Evolutionary conservation across 2,888 invertebrate genomes (phyloP), one percentile per base, ranked within the genome.

Genomic region (Eulithis prunata): DNA sequence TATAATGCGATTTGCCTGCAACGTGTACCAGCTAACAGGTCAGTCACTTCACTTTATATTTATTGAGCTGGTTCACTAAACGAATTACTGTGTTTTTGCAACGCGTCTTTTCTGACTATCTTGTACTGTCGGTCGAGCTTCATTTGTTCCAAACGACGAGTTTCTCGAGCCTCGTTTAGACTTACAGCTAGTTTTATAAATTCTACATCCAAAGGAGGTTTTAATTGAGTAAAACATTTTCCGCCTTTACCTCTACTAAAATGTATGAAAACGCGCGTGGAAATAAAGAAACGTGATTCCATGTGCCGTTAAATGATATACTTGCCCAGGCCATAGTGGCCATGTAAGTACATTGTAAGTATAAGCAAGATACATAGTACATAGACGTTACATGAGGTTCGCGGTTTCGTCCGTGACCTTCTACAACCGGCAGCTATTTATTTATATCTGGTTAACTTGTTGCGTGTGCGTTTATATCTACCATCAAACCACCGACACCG

Each of bases 391-490:
- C 47, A 54, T 21, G 4, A 57, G 49, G 11, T 6, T 4, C 4
- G 41, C 38, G 41, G 21, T n/a, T 62, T 51, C 10, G 62, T 43
- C 59, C 68, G 56, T 62, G 64, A 65, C 62, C 60, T 64, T 63
- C 49, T 41, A 13, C 38, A 47, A 54, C 38, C 38, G 53, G 28
- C 51, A 58, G 55, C 47, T 63, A 71, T 59, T 65, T 62, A 57
- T 56, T 65, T 62, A 57, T 56, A 64, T 53, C 52, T 10, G 57
- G 53, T 38, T 60, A 55, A 79, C 77, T 76, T 78, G 78, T 78
- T 79, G 77, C 70, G 75, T 59, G 64, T 38, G 51, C 60, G 59
- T 51, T 66, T 32, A 53, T 65, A 66, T 62, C 66, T 66, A 60
- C 63, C 62, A 59, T 51, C 46, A 59, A 45, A 53, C 59, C 59